Percentiles rank a stretch among this genome's conserved stretches.
phyloP scores from a whole-genome alignment of 2,113 vertebrate genomes.

The Oostethus manadensis region DNA sequence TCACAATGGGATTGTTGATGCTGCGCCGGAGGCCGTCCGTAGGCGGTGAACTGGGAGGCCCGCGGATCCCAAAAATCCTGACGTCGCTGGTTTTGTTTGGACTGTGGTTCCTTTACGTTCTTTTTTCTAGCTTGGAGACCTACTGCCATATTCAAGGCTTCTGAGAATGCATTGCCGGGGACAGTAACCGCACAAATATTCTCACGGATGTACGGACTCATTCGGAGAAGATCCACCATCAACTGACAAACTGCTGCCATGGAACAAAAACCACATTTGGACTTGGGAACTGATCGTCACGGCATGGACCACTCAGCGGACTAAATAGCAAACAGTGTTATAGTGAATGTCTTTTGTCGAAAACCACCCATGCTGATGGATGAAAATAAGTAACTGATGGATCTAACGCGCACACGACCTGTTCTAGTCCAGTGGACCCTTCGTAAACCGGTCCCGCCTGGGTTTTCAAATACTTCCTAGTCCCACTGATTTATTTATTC shows the following conservation, averaged over 20 bases:
- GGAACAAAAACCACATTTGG: conserved; percentile 19
- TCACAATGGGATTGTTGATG: conserved; percentile 79
- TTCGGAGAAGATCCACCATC: conserved; percentile 22
- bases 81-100: conserved; percentile 78
- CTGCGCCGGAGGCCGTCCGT: conserved; percentile 81
- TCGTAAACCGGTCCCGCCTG: too few species aligned
- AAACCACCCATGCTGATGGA: conserved; percentile 4
- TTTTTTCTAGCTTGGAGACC: conserved; percentile 86
- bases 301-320: conserved; percentile 1
- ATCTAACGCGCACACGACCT: background rate
- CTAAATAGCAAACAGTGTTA: conserved; percentile 12
- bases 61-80: conserved; percentile 72
- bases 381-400: background rate
- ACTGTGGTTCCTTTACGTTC: conserved; percentile 86
- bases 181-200: conserved; percentile 11
- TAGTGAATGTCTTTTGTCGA: conserved; percentile 13
- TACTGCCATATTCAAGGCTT: conserved; percentile 90
- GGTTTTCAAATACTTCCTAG: too few species aligned
- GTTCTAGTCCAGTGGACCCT: background rate
- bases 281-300: conserved; percentile 16
- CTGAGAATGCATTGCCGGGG: conserved; percentile 52
- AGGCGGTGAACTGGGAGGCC: conserved; percentile 85
- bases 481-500: too few species aligned
- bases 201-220: conserved; percentile 6
- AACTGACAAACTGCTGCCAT: conserved; percentile 45